A percentile compares a stretch with the other conserved stretches of the same genome.
Conservation (phyloP, 2,797 vertebrate genomes). For the Halcyon leucocephala region DNA sequence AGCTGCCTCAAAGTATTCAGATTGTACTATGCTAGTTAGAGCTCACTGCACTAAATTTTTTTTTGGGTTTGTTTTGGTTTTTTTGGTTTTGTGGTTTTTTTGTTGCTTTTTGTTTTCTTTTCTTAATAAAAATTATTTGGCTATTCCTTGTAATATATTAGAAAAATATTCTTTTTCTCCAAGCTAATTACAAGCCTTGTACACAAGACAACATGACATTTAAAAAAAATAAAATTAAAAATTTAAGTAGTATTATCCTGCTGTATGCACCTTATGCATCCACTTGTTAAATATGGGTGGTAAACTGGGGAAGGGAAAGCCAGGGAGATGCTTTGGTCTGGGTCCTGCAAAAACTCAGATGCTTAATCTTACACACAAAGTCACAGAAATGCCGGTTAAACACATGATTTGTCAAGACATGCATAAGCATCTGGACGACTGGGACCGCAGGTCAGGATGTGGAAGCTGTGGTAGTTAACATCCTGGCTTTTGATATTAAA, state of each 20-base stretch:
- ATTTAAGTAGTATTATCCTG: constrained; percentile 52
- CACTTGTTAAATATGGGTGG: constrained; percentile 68
- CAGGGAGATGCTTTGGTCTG: constrained; percentile 61
- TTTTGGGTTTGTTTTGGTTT: background rate
- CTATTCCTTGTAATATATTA: constrained; percentile 83
- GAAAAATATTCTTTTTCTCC: constrained; percentile 85
- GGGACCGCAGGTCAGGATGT: background rate
- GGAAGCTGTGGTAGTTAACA: constrained; percentile 48
- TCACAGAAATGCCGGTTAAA: background rate
- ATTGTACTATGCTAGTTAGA: constrained; percentile 92
- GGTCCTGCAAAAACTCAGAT: constrained; percentile 28
- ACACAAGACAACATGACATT: constrained; percentile 75
- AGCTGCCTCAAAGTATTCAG: constrained; percentile 78
- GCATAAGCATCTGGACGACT: background rate
- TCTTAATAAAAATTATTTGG: constrained; percentile 81
- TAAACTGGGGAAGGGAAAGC: constrained; percentile 57
- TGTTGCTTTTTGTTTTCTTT: constrained; percentile 17
- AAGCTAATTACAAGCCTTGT: constrained; percentile 81
- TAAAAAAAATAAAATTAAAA: background rate
- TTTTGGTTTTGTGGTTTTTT: background rate
- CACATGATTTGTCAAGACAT: background rate
- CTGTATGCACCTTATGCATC: constrained; percentile 64
- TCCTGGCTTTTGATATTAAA: constrained; percentile 70
- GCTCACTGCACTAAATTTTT: constrained; percentile 73
- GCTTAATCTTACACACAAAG: background rate